Evolutionary conservation across 2,113 vertebrate genomes (phyloP), one percentile per base, ranked within the genome.

Genomic region (Cervus canadensis): DNA sequence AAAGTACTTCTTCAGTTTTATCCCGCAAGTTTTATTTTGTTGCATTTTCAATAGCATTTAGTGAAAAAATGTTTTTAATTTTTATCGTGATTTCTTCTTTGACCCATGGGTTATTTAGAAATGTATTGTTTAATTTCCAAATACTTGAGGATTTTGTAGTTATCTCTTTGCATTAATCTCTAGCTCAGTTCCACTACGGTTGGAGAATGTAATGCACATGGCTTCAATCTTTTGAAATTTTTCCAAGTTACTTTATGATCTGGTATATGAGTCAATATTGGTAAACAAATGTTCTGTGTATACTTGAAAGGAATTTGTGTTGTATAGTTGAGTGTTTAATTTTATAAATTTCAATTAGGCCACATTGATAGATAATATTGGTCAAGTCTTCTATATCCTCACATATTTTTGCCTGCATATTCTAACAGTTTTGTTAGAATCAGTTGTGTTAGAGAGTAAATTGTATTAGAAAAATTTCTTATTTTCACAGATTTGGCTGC

Each of bases 401-500:
- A 45, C 0, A 56, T 74, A 84, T n/a, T 62, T 67, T 91, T 97
- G 64, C 71, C 52, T 59, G 60, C 15, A 76, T 17, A 82, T 33
- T 94, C 10, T 92, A 60, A 40, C 2, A 56, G 9, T 12, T 59
- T 4, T 48, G 0, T 92, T 79, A 89, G 12, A 92, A 16, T 57
- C 93, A 88, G 10, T 10, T 95, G 17, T 84, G n/a, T 94, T 92
- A 87, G 62, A 92, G 25, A 84, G 16, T 62, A 97, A 88, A 7
- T 5, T 94, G 14, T 84, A n/a, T 94, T 90, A 90, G 62, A 94
- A 88, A 86, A 91, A 96, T 33, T 91, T 33, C 12, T 85, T 54
- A 62, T 81, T 96, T 45, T 93, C 95, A 92, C 23, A 87, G 7
- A 48, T 88, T 15, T 52, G n/a, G 12, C 30, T 83, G 4, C 36